Evolutionary conservation across 2,113 vertebrate genomes (phyloP).

Genomic region (Scomber colias): DNA sequence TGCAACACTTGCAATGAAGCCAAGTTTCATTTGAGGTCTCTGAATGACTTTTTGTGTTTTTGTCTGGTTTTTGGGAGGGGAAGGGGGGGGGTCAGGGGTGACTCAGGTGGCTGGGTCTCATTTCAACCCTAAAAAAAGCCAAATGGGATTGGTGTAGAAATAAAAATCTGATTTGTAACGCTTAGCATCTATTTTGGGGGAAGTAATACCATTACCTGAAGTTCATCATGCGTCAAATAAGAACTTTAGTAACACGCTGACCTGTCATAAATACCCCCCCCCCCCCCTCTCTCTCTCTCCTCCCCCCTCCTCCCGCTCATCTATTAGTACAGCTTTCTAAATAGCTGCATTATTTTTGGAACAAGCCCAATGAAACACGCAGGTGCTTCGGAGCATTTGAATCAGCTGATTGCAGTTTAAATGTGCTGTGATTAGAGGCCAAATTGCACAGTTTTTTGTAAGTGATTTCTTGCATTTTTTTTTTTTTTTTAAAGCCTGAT

Average conservation of each 20-base stretch:
- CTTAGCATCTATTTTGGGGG: constrained; percentile 40
- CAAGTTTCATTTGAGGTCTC: constrained; percentile 49
- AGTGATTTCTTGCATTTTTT: no score
- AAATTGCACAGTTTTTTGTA: no score
- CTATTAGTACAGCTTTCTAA: no score
- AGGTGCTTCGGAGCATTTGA: no score
- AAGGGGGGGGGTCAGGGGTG: constrained; percentile 48
- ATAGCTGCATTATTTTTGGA: neutral
- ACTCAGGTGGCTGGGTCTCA: constrained; percentile 69
- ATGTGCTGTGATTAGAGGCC: no score
- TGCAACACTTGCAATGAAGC: constrained; percentile 72
- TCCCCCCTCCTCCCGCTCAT: no score
- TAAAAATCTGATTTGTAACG: constrained; percentile 53
- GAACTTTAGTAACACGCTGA: neutral
- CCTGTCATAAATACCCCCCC: no score
- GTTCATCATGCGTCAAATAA: constrained; percentile 9
- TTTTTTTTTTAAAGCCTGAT: no score
- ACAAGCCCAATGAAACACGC: neutral
- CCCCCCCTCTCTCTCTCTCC: no score
- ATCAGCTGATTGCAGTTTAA: no score
- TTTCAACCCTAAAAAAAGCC: constrained; percentile 44
- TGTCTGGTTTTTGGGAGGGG: neutral
- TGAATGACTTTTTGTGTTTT: constrained; percentile 22
- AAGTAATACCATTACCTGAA: constrained; percentile 40
- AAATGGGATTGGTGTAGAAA: constrained; percentile 53